Evolutionary conservation across 2,113 vertebrate genomes (phyloP), one percentile per base, ranked within the genome.

Genomic region (Solenodon paradoxus): DNA sequence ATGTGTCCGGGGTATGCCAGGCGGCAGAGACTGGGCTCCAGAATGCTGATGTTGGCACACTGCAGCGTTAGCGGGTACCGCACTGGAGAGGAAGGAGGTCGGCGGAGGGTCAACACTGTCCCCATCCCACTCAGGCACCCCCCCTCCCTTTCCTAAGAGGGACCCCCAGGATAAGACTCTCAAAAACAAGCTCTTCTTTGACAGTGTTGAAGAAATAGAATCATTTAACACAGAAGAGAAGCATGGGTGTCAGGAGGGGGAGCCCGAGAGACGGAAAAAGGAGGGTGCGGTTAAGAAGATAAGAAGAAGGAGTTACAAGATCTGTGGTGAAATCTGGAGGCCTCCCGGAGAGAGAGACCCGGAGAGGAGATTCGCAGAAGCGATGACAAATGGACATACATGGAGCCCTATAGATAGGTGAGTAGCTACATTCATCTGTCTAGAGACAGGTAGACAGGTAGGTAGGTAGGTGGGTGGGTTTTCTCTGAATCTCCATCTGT

Each of bases 1-100:
- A 99, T 98, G 97, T 98, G 98, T 72, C 98, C 98, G 0, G 99
- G 98, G 93, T 99, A 99, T 49, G 99, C 95, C 74, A 96, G 86
- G 0, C 87, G 49, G 68, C 99, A 99, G 1, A 98, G 97, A 26
- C 96, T 96, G 92, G 98, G 97, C 13, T 98, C 92, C 92, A 97
- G 83, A 32, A 97, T 81, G 61, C 93, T 97, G 95, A 99, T 81
- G n/a, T 99, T n/a, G 97, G 99, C 96, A 40, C 99, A 99, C 96
- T 99, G 99, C 53, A 99, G 98, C 3, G 95, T 96, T 38, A 97
- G 63, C 0, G 98, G 98, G 77, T 96, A 98, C 83, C 28, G 66
- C 16, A 90, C 98, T 98, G 91, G 0, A 9, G 57, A 22, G 47
- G 42, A 10, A 59, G 11, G 40, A 49, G n/a, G 53, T 0, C 9